Conservation (phyloP, 2,797 vertebrate species). For the Enteromius viviparus region DNA sequence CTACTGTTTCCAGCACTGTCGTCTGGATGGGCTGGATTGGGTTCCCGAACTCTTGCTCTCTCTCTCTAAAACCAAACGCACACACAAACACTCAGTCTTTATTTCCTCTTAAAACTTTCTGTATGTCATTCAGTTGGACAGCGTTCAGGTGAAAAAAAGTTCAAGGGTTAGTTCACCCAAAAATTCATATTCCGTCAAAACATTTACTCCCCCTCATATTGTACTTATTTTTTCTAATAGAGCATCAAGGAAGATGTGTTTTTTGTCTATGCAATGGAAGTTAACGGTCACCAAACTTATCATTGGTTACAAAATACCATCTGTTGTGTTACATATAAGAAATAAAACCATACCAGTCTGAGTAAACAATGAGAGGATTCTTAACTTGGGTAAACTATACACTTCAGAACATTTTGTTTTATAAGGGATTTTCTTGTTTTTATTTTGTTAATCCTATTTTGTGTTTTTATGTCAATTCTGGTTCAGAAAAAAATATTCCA, state of each 20-base stretch:
- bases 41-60: conserved; percentile 71
- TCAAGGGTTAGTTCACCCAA: not conserved
- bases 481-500: not conserved
- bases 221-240: not conserved
- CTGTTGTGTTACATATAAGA: not conserved
- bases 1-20: conserved; percentile 75
- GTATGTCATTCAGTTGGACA: conserved; percentile 44
- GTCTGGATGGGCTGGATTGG: conserved; percentile 73
- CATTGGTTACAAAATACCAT: not conserved
- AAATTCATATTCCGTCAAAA: not conserved
- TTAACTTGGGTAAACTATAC: not conserved
- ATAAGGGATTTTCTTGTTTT: not conserved
- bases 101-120: conserved; percentile 64
- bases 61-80: conserved; percentile 39
- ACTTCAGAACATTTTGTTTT: not conserved
- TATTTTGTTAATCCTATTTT: not conserved
- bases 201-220: not conserved
- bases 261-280: not conserved
- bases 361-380: not conserved
- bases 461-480: not conserved
- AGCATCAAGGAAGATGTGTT: not conserved
- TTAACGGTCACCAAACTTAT: not conserved
- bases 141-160: conserved; percentile 17
- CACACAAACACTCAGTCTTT: conserved; percentile 56
- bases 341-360: not conserved